Evolutionary conservation across 2,797 vertebrate species (phyloP), one percentile per base, ranked within the genome.

Genomic region (Parauchenoglanis punctatus): DNA sequence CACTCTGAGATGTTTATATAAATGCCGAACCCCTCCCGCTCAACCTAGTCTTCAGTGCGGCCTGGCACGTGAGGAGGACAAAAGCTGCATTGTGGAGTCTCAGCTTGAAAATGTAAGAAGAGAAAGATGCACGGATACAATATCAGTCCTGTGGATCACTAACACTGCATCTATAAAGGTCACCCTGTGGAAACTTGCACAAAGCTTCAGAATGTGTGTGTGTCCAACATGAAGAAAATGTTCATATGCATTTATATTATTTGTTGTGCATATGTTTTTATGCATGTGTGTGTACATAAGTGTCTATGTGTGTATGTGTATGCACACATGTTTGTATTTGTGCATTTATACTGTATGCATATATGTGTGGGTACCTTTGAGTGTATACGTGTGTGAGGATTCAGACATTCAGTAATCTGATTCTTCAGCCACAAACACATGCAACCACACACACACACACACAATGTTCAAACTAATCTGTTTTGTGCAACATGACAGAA

Each of bases 41-140:
- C 58, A 35, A 25, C 28, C 52, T 73, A 61, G 63, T 67, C 63
- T 40, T 35, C 67, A 68, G 56, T 40, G 86, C 67, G 25, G n/a
- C 61, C 73, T 20, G n/a, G 81, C 63, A 83, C 61, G 44, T 61
- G 80, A 88, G 72, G 65, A 87, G 80, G 78, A 87, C 86, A 90
- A 89, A 46, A 61, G 84, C 68, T 44, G 40, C 28, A 2, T 81
- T 87, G 84, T 89, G 67, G 85, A 86, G 86, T 61, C 85, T 87
- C 89, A 84, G 87, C 86, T 81, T 76, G 77, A 87, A 80, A 84
- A 85, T 28, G 84, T 81, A 89, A 87, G 84, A 81, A 54, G 84
- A 87, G 86, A 89, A 85, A 86, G 81, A 89, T 86, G 80, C 83
- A 80, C 61, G 87, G 73, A 87, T 84, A 58, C 25, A 1, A 0